Evolutionary conservation across 2,888 invertebrate species (phyloP), one percentile per base, ranked within the genome.

Genomic region (Agonopterix heracliana): DNA sequence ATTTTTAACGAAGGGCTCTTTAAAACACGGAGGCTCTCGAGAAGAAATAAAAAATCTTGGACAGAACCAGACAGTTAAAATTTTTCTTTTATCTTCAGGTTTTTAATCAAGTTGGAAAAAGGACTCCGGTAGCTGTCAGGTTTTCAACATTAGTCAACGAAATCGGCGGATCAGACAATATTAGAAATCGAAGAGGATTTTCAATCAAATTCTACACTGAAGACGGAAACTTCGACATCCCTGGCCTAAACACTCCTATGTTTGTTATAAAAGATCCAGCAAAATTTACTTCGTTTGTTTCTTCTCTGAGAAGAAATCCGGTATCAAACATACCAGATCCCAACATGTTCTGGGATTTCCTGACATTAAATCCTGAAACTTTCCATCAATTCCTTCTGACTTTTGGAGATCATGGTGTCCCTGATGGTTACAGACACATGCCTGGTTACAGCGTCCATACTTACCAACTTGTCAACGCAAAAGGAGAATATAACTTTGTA

Each of bases 401-500:
- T 55, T 94, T 95, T 66, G 90, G 94, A 7, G 97, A 97, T 78
- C 91, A 95, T 59, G 97, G 97, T 14, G 93, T 94, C 55, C 97
- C 97, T 0, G 94, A 96, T 73, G 96, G 96, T 2, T 93, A 92
- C 76, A 90, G 96, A 26, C 92, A 92, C 73, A 97, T 97, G 96
- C 94, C 97, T 67, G 96, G 95, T 41, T 98, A 95, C 63, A 95
- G 96, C 3, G 94, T 95, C 0, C 96, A 98, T 74, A 95, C 96
- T 0, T 97, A 94, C 78, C 96, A 96, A 74, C 73, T 97, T 54
- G 91, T 96, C 26, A 97, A 97, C 75, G 89, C 82, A 10, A 78
- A 91, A 2, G 91, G 92, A 0, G 90, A 93, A 50, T 77, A 90
- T 7, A 86, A 93, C 56, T 97, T 93, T 73, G 94, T 94, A 59